Conservation (phyloP, 2,888 invertebrate genomes). For the Tiliacea aurago region DNA sequence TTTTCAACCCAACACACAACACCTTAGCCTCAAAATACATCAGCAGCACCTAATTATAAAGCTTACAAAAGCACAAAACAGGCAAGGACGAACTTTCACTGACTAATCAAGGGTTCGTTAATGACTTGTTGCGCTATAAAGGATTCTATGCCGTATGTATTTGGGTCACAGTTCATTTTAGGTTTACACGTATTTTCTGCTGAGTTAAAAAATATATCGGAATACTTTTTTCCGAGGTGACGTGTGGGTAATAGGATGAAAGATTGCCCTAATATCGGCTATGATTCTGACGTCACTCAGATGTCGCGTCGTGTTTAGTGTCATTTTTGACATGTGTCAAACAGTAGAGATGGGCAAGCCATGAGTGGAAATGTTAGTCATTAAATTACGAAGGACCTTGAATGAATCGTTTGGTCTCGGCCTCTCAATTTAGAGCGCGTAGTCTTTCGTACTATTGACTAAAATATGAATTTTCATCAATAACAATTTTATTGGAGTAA, state of each 20-base stretch:
- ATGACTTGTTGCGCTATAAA: slow-evolving; percentile 64
- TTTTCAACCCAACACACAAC: slow-evolving; percentile 39
- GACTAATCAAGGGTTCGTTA: slow-evolving; percentile 78
- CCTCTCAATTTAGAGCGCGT: slow-evolving; percentile 38
- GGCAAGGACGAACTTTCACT: slow-evolving; percentile 74
- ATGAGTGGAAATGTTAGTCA: slow-evolving; percentile 36
- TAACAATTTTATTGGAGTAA: slow-evolving; percentile 47
- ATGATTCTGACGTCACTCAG: slow-evolving; percentile 57
- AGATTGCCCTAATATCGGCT: slow-evolving; percentile 56
- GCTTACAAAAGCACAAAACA: slow-evolving; percentile 76
- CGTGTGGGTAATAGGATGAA: slow-evolving; percentile 52
- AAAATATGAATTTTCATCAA: slow-evolving; percentile 30
- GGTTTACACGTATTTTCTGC: slow-evolving; percentile 10
- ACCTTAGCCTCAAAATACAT: slow-evolving; percentile 36
- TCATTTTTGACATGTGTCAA: slow-evolving; percentile 62
- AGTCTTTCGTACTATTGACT: slow-evolving; percentile 25
- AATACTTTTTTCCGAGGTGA: slow-evolving; percentile 40
- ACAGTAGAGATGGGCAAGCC: slow-evolving; percentile 39
- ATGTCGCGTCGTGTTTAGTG: slow-evolving; percentile 44
- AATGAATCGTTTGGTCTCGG: slow-evolving; percentile 23
- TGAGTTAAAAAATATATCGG: slow-evolving; percentile 30
- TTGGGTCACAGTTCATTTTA: slow-evolving; percentile 42
- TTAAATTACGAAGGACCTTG: slow-evolving; percentile 51
- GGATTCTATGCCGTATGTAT: slow-evolving; percentile 43
- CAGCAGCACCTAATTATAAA: slow-evolving; percentile 60